phyloP scores from a whole-genome alignment of 2,113 vertebrate genomes.

The Chaetodon auriga region DNA sequence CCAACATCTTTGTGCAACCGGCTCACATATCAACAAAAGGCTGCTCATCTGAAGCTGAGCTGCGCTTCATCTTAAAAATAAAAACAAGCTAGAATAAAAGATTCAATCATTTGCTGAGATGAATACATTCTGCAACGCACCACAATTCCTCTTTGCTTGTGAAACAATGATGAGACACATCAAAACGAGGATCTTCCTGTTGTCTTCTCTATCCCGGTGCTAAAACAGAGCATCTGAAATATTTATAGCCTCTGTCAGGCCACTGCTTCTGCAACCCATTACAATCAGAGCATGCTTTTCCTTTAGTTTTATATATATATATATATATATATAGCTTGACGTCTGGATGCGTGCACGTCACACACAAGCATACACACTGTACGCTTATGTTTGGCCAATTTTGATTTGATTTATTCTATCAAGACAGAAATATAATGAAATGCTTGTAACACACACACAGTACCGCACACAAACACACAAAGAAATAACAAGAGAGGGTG shows the following conservation, averaged over 20 bases:
- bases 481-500: not conserved
- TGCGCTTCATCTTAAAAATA: slow-evolving; percentile 33
- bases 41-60: not conserved
- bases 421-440: not conserved
- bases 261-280: slow-evolving; percentile 74
- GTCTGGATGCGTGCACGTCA: not conserved
- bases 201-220: slow-evolving; percentile 66
- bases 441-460: not conserved
- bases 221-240: slow-evolving; percentile 83
- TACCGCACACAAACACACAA: not conserved
- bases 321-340: too few species aligned
- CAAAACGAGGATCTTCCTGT: slow-evolving; percentile 78
- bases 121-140: slow-evolving; percentile 16
- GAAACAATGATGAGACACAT: slow-evolving; percentile 67
- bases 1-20: not conserved
- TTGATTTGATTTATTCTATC: not conserved
- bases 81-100: slow-evolving; percentile 30
- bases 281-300: slow-evolving; percentile 73
- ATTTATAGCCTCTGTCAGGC: slow-evolving; percentile 82
- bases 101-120: slow-evolving; percentile 22
- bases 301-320: slow-evolving; percentile 31
- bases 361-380: not conserved
- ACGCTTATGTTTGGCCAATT: not conserved
- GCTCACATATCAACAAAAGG: not conserved
- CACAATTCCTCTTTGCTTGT: slow-evolving; percentile 26